Evolutionary conservation across 2,797 vertebrate genomes (phyloP), one percentile per base, ranked within the genome.

Genomic region (Distichodus sexfasciatus): DNA sequence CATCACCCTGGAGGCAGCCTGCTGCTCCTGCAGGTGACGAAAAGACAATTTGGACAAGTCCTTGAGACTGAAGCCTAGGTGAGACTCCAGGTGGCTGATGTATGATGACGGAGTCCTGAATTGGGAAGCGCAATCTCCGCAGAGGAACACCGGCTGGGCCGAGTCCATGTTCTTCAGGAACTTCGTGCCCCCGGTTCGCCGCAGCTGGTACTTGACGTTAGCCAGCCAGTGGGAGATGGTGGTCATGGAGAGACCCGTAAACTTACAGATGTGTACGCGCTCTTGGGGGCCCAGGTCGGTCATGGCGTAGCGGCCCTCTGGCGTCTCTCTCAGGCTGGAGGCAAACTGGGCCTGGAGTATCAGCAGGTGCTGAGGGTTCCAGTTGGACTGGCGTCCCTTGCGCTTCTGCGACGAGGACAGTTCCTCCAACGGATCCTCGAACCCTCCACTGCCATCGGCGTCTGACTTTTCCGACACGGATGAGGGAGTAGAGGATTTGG

Each of bases 221-320:
- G 96, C 96, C 92, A 98, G 91, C 96, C 96, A 98, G 92, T 98
- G 96, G 86, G 96, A 98, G 89, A 98, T 98, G 86, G 96, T 97
- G 85, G 96, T 98, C 96, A 98, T 97, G 77, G 96, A 97, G 71
- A 98, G 96, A 84, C 96, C 96, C 23, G 96, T 98, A 88, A 98
- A 98, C 92, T 97, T 98, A 87, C 95, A 98, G 86, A 98, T 96
- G 87, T 97, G 95, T 81, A 98, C 95, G 72, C 96, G 90, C 86
- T 99, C 97, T 83, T 98, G 96, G 6, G 96, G 95, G 73, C 95
- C 95, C 55, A 99, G 87, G 91, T 99, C 97, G 46, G 88, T 94
- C 85, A 99, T 91, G 62, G 95, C 87, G 74, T 96, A 95, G 85
- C 95, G 96, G 68, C 97, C 97, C 44, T 98, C 97, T 0, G 94